Percentiles rank a stretch among this genome's conserved stretches.
Conservation (phyloP, 2,113 vertebrate genomes). For the Sylvilagus bachmani region DNA sequence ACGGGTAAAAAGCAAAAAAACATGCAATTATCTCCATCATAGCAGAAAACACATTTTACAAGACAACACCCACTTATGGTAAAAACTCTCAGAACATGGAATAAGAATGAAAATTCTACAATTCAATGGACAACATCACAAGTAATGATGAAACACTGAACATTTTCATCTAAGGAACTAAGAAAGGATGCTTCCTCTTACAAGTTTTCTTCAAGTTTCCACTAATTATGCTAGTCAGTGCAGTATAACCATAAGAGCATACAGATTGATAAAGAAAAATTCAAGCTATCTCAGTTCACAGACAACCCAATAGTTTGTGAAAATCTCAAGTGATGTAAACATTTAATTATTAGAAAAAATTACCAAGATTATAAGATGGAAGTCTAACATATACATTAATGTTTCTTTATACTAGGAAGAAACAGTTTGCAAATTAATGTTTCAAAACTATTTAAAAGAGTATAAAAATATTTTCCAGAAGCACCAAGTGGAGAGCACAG, state of each 20-base stretch:
- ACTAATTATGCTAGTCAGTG: not conserved
- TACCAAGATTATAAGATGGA: not conserved
- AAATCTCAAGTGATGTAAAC: constrained; percentile 7
- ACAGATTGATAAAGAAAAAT: not conserved
- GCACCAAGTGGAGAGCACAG: fast-evolving
- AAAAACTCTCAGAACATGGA: not conserved
- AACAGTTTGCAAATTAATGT: not conserved
- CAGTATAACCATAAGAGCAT: not conserved
- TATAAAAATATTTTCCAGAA: not conserved
- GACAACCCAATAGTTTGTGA: not conserved
- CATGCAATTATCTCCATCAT: not conserved
- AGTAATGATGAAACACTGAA: not conserved
- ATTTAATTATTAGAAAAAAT: not conserved
- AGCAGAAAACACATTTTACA: not conserved
- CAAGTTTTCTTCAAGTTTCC: not conserved
- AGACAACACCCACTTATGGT: not conserved
- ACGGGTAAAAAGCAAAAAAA: not conserved
- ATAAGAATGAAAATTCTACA: not conserved
- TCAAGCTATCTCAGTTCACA: not conserved
- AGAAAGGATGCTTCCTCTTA: not conserved
- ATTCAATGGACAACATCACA: not conserved
- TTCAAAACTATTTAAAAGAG: not conserved
- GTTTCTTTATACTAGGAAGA: not conserved
- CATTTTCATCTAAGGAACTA: not conserved
- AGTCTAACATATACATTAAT: not conserved